Percentiles rank a stretch among this genome's conserved stretches.
Conservation (phyloP, 1,140 invertebrate species). For the Spodoptera frugiperda region DNA sequence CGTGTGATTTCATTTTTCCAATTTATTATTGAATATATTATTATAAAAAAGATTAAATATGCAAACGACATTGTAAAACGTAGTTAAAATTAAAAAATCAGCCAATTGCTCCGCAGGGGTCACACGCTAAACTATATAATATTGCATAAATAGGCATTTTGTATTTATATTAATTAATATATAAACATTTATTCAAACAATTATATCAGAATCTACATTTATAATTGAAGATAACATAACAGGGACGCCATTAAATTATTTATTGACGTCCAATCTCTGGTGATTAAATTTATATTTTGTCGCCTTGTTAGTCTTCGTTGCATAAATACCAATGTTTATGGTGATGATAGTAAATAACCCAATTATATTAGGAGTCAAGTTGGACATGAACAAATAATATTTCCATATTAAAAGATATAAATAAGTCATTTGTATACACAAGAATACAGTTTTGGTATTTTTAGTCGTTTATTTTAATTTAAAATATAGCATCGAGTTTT, state of each 20-base stretch:
- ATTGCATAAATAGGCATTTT: constrained; percentile 26
- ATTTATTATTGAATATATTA: neutral
- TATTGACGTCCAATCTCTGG: constrained; percentile 10
- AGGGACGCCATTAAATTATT: constrained; percentile 32
- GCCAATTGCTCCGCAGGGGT: constrained; percentile 13
- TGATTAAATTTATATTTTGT: constrained; percentile 9
- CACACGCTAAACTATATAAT: neutral
- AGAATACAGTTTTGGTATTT: neutral
- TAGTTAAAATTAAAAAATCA: constrained; percentile 28
- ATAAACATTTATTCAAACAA: constrained; percentile 36
- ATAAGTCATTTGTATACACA: neutral
- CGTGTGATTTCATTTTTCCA: neutral
- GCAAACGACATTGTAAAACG: constrained; percentile 28
- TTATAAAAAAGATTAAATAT: constrained; percentile 10
- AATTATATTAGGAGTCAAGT: no score
- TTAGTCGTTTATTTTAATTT: neutral
- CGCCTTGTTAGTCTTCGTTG: neutral
- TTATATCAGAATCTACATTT: constrained; percentile 29
- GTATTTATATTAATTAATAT: constrained; percentile 33
- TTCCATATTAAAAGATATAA: no score
- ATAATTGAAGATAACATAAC: constrained; percentile 33
- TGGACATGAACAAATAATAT: no score
- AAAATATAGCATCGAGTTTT: no score
- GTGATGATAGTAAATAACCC: neutral
- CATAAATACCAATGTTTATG: neutral